These are phyloP conservation scores for Timema podura DNA, from an alignment of 2,888 invertebrate genomes.

Conservation along the genomic window DNA sequence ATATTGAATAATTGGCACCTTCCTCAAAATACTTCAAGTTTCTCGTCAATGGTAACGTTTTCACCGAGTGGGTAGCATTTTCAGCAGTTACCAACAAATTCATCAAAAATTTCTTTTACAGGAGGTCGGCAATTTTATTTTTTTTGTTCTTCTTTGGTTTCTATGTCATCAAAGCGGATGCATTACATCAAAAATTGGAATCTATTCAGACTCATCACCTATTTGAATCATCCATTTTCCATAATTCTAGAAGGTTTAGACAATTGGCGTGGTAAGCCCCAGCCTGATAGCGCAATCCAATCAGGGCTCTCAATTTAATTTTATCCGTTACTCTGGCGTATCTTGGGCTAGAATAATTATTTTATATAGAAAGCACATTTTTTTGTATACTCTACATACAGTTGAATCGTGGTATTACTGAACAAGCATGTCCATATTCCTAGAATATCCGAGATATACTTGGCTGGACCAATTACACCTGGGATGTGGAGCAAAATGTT, in stretches of 20 bases:
- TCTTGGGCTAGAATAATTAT: slow-evolving; percentile 4
- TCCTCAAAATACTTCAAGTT: slow-evolving; percentile 7
- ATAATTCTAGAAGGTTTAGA: no score
- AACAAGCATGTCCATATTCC: neutral
- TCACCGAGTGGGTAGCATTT: slow-evolving; percentile 28
- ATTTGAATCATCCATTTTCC: no score
- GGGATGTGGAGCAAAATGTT: neutral
- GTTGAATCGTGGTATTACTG: neutral
- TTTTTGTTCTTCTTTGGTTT: slow-evolving; percentile 28
- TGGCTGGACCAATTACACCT: neutral
- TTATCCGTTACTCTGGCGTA: neutral
- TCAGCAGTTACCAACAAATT: slow-evolving; percentile 32
- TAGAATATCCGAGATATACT: neutral
- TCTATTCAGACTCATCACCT: no score
- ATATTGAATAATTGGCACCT: slow-evolving; percentile 9
- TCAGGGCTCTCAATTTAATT: slow-evolving; percentile 3
- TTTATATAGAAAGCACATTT: slow-evolving; percentile 3
- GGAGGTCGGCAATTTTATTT: slow-evolving; percentile 27
- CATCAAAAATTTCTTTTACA: slow-evolving; percentile 32
- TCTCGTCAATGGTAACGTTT: slow-evolving; percentile 27
- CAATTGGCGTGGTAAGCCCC: neutral
- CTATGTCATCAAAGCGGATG: slow-evolving; percentile 35
- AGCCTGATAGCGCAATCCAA: neutral
- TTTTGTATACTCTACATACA: neutral
- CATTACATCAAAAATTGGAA: slow-evolving; percentile 9